These are phyloP conservation scores for Edolisoma coerulescens DNA, from an alignment of 2,113 vertebrate genomes.

Conservation along the genomic window DNA sequence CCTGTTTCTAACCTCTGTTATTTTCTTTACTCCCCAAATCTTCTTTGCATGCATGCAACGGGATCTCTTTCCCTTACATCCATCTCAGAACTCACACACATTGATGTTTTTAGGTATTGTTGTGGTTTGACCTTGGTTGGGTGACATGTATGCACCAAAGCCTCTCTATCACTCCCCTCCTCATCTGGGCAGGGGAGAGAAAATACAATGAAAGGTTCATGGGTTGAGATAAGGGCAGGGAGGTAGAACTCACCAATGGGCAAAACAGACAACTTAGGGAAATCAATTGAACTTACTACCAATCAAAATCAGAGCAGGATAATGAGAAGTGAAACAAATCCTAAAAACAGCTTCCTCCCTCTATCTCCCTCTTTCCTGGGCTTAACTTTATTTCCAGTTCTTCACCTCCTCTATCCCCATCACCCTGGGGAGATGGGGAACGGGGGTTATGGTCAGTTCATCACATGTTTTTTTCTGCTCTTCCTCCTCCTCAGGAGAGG, in stretches of 20 bases:
- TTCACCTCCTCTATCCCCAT: background rate
- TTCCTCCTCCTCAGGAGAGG: fast-evolving
- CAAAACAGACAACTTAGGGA: background rate
- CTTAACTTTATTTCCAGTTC: background rate
- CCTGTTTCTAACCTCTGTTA: background rate
- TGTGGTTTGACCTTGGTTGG: background rate
- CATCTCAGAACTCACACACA: background rate
- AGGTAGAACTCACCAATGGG: background rate
- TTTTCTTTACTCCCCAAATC: background rate
- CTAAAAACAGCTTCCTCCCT: background rate
- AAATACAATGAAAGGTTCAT: background rate
- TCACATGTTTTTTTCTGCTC: background rate
- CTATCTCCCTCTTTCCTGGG: background rate
- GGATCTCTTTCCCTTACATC: background rate
- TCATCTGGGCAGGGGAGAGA: background rate
- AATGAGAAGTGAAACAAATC: background rate
- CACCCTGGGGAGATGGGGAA: background rate
- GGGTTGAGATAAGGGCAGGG: background rate
- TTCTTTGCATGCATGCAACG: background rate
- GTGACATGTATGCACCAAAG: background rate
- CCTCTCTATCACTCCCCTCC: background rate
- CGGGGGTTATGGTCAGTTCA: background rate
- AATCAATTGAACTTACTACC: background rate
- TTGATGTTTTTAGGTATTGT: background rate
- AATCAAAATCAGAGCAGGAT: background rate